Evolutionary conservation across 1,140 invertebrate genomes (phyloP).

Genomic region (Zaprionus vittiger): DNA sequence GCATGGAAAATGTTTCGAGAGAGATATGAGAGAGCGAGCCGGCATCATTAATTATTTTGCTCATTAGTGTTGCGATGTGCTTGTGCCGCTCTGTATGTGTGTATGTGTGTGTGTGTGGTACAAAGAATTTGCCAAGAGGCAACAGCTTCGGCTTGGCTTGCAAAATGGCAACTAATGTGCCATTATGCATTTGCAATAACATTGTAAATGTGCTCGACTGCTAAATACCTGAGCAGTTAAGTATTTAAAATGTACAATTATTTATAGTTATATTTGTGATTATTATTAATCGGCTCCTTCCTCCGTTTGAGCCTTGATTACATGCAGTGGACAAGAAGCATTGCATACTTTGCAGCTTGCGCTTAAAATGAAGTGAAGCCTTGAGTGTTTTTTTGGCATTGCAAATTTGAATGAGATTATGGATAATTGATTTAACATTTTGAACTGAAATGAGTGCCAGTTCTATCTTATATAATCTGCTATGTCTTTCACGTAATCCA

Average conservation of each 20-base stretch:
- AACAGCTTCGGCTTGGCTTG: slow-evolving; percentile 18
- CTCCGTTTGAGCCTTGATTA: neutral
- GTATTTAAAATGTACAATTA: neutral
- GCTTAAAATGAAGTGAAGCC: neutral
- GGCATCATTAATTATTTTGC: slow-evolving; percentile 81
- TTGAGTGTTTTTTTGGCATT: neutral
- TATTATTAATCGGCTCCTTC: neutral
- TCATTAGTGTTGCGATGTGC: slow-evolving; percentile 67
- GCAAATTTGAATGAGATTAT: neutral
- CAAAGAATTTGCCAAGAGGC: slow-evolving; percentile 39
- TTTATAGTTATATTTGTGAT: neutral
- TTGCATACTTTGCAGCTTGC: neutral
- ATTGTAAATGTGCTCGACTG: slow-evolving; percentile 16
- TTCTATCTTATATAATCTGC: neutral
- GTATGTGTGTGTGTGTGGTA: slow-evolving; percentile 24
- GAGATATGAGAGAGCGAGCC: slow-evolving; percentile 35
- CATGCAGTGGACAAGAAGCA: neutral
- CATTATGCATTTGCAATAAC: slow-evolving; percentile 14
- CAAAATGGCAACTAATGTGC: slow-evolving; percentile 17
- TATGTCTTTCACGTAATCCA: neutral
- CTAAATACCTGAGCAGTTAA: neutral
- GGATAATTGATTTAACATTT: neutral
- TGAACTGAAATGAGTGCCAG: rapidly evolving
- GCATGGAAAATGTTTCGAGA: slow-evolving; percentile 74
- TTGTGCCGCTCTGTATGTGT: slow-evolving; percentile 13